A percentile compares a stretch with the other conserved stretches of the same genome.
phyloP scores from a whole-genome alignment of 37 sponge, comb jelly and placozoan species.

The Geodia barretti region DNA sequence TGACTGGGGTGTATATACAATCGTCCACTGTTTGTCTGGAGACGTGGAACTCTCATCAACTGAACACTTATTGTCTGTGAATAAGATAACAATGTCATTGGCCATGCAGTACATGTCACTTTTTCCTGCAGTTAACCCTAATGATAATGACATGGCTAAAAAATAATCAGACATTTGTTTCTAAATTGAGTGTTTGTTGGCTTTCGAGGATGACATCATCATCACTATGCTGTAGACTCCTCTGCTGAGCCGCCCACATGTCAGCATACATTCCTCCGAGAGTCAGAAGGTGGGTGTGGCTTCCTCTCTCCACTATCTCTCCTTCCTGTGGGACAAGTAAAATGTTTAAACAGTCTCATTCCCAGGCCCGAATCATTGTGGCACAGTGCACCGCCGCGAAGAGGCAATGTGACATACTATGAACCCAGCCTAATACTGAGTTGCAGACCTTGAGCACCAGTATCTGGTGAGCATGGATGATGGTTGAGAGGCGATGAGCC shows the following conservation, averaged over 20 bases:
- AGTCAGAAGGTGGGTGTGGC: slow-evolving; percentile 79
- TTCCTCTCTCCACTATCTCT: slow-evolving; percentile 67
- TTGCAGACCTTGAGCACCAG: slow-evolving; percentile 83
- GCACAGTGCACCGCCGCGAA: too few species aligned
- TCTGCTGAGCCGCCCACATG: slow-evolving; percentile 95
- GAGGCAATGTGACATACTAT: too few species aligned
- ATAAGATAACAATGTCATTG: neutral
- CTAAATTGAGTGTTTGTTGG: too few species aligned
- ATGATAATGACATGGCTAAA: too few species aligned
- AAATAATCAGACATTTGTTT: too few species aligned
- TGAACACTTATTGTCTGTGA: too few species aligned
- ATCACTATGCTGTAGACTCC: slow-evolving; percentile 33
- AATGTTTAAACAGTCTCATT: neutral
- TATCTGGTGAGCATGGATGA: slow-evolving; percentile 94
- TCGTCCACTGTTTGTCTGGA: too few species aligned
- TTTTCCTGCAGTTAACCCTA: too few species aligned
- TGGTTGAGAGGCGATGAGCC: slow-evolving; percentile 95
- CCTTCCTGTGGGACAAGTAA: slow-evolving; percentile 38
- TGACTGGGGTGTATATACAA: too few species aligned
- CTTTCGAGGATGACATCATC: too few species aligned
- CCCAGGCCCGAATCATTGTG: too few species aligned
- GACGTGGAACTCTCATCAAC: too few species aligned
- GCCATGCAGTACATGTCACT: neutral
- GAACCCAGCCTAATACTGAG: neutral
- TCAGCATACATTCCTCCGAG: slow-evolving; percentile 73